Conservation (phyloP, 2,113 vertebrate genomes). For the Peromyscus polionotus region DNA sequence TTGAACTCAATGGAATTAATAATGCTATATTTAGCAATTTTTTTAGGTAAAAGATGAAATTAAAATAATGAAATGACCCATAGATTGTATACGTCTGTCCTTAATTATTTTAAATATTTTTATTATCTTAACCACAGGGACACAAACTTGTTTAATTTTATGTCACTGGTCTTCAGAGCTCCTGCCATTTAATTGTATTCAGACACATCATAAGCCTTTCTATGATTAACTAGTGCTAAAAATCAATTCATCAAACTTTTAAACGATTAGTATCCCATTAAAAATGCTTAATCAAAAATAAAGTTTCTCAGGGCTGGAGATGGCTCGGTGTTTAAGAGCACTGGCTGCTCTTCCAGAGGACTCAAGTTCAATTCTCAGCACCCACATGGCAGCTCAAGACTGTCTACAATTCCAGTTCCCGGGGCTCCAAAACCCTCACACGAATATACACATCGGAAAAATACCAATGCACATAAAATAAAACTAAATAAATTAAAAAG, state of each 20-base stretch:
- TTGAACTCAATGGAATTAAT: slow-evolving; percentile 28
- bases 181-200: slow-evolving; percentile 7
- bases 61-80: slow-evolving; percentile 55
- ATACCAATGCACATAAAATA: neutral
- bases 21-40: slow-evolving; percentile 42
- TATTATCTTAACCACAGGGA: neutral
- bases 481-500: neutral
- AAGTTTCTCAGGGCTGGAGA: neutral
- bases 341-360: neutral
- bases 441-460: neutral
- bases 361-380: neutral
- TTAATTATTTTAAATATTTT: slow-evolving; percentile 25
- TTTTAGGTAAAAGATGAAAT: slow-evolving; percentile 31
- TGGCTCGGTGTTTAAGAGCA: neutral
- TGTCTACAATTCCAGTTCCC: neutral
- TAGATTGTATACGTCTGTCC: neutral
- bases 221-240: slow-evolving; percentile 42
- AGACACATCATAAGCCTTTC: slow-evolving; percentile 26
- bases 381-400: neutral
- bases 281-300: neutral
- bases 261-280: neutral
- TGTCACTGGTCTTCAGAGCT: neutral
- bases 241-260: slow-evolving; percentile 22
- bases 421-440: neutral
- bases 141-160: slow-evolving; percentile 41